A percentile compares a stretch with the other conserved stretches of the same genome.
phyloP scores from a whole-genome alignment of 2,888 invertebrate genomes.

The Hemithea aestivaria region DNA sequence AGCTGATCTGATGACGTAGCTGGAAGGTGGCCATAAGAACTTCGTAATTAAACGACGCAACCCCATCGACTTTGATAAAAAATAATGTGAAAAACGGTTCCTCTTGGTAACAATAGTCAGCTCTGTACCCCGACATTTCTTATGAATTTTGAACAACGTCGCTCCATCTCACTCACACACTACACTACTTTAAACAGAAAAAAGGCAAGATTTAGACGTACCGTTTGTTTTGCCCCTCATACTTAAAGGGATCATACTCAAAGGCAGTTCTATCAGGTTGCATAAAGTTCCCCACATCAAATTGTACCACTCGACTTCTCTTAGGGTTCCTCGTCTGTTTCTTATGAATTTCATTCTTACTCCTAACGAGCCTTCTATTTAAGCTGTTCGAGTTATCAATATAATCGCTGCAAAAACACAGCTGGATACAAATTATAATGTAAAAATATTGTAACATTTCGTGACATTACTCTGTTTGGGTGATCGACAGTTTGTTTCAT shows the following conservation, averaged over 20 bases:
- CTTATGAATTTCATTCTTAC: slow-evolving; percentile 2
- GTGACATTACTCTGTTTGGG: slow-evolving; percentile 21
- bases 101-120: slow-evolving; percentile 1
- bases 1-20: too few relatives aligned
- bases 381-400: slow-evolving; percentile 16
- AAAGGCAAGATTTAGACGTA: too few relatives aligned
- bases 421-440: slow-evolving; percentile 32
- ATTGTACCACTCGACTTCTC: slow-evolving; percentile 36
- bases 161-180: too few relatives aligned
- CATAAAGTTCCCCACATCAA: slow-evolving; percentile 54
- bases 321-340: slow-evolving; percentile 15
- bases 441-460: slow-evolving; percentile 38
- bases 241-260: slow-evolving; percentile 22
- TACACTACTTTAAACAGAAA: too few relatives aligned
- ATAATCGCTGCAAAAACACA: slow-evolving; percentile 36
- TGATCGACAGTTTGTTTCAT: neutral
- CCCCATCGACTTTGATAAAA: too few relatives aligned
- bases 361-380: slow-evolving; percentile 2
- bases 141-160: too few relatives aligned
- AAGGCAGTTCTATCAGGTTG: slow-evolving; percentile 25
- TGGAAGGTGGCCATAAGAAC: too few relatives aligned
- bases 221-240: slow-evolving; percentile 26
- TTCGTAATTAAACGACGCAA: too few relatives aligned
- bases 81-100: slow-evolving; percentile 1
- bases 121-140: too few relatives aligned